Base-by-base conservation (phyloP, 2,888 invertebrate genomes). In the Smittia aterrima region DNA sequence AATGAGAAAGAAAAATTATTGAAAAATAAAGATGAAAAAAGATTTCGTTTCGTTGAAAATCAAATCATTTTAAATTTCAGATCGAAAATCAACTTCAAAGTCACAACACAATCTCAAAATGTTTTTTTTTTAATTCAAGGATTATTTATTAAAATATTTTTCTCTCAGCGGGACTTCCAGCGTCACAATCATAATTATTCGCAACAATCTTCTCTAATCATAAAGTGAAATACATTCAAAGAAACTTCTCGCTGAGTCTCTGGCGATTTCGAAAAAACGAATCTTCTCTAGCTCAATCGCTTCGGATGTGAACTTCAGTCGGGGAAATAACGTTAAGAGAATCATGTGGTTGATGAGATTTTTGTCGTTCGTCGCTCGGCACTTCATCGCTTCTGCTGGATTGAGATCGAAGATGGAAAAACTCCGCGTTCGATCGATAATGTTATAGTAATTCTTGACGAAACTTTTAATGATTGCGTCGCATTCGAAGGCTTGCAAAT, bases 1-100 rank as follows among this genome's bases (percentile, higher is more conserved):
- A 3, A 7, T 6, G 3, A 27, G 25, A 64, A 64, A 58, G 22
- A 58, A 58, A 58, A 58, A 58, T 22, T 58, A 64, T 22, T 58
- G 58, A 64, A 58, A 22, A 64, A 27, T 64, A 27, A 64, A 64
- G 64, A 64, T 24, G 16, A 64, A 64, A 64, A 27, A 58, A 27
- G 27, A 7, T 47, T 47, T 47, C 47, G 16, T 47, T 47, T 47
- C 38, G 11, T 4, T 38, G 38, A 7, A 4, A 38, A 7, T 38
- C 11, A 11, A 38, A 38, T 38, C n/a, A n/a, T 38, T 38, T 7
- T 4, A 38, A 38, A 38, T 38, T 38, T 38, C 11, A 7, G 38
- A 7, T 38, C n/a, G n/a, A n/a, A n/a, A n/a, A n/a, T n/a, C n/a
- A n/a, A n/a, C n/a, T n/a, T n/a, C 38, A 38, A 38, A n/a, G n/a